Base-by-base conservation (phyloP, 2,888 invertebrate species). In the Beris morrisii region DNA sequence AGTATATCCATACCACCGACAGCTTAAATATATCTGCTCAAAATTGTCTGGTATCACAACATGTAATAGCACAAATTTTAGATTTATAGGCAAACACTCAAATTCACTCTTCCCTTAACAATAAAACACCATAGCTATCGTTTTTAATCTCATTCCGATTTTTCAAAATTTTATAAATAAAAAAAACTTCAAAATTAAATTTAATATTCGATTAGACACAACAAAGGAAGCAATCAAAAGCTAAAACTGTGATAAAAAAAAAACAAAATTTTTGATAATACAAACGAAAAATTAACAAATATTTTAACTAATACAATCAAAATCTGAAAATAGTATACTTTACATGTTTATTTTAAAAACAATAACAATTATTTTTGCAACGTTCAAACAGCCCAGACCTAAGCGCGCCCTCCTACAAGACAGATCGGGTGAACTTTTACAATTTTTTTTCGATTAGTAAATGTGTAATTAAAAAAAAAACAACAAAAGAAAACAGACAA, bases 331-430 rank as follows among this genome's bases (percentile, higher is more conserved):
- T 46, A n/a, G 6, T 28, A 45, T 13, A 28, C 9, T 45, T 58
- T 58, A 46, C 9, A 58, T 28, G 15, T 43, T 13, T n/a, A n/a
- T 12, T 28, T 12, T 43, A 7, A 44, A 56, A 56, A 43, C 7
- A 13, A 50, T 48, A 61, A 1, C n/a, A 48, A 48, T 6, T n/a
- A 48, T 15, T n/a, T 22, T 15, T 28, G 22, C 22, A 30, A 43
- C 65, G 61, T 66, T 68, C 68, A 61, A 56, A 55, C 38, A 28
- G 13, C 43, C n/a, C 13, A 4, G 31, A 22, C 64, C 44, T 58
- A 68, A 66, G 58, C 64, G 66, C 68, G 50, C 63, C 68, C 68
- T 63, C 65, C 66, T 28, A 68, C 68, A 66, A 66, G 68, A 68
- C 68, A 66, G 65, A 68, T 50, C 50, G 68, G 68, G 68, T 66